Evolutionary conservation across 1,140 invertebrate genomes (phyloP).

Genomic region (Zeugodacus cucurbitae): DNA sequence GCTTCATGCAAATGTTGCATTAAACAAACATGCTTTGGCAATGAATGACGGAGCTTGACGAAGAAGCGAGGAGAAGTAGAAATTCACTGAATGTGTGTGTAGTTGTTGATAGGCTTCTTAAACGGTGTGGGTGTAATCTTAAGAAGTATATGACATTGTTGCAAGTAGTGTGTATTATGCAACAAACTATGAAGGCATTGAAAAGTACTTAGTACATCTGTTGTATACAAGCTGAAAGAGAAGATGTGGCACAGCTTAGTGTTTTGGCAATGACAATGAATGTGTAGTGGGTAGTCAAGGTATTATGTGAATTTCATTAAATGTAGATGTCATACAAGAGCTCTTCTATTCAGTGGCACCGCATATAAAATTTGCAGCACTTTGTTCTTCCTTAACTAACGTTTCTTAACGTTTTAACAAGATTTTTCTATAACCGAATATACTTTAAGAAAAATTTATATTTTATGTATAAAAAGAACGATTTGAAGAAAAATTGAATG

Average conservation of each 20-base stretch:
- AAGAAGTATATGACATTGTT: not conserved
- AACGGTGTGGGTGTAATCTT: not conserved
- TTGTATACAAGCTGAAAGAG: not conserved
- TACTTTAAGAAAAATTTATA: too few relatives aligned
- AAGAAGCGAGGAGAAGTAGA: too few relatives aligned
- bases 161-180: not conserved
- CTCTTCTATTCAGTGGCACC: too few relatives aligned
- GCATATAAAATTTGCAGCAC: too few relatives aligned
- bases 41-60: not conserved
- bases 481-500: too few relatives aligned
- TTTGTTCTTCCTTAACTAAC: too few relatives aligned
- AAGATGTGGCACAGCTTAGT: not conserved
- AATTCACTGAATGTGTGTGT: not conserved
- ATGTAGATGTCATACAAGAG: too few relatives aligned
- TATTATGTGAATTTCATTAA: not conserved
- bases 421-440: too few relatives aligned
- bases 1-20: slow-evolving; percentile 61
- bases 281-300: not conserved
- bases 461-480: too few relatives aligned
- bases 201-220: not conserved
- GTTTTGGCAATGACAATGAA: not conserved
- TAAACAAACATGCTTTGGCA: slow-evolving; percentile 49
- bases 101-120: not conserved
- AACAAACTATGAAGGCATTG: not conserved
- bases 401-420: too few relatives aligned